These are phyloP conservation scores for Ammodramus savannarum DNA, from an alignment of 2,113 vertebrate species.

Conservation along the genomic window DNA sequence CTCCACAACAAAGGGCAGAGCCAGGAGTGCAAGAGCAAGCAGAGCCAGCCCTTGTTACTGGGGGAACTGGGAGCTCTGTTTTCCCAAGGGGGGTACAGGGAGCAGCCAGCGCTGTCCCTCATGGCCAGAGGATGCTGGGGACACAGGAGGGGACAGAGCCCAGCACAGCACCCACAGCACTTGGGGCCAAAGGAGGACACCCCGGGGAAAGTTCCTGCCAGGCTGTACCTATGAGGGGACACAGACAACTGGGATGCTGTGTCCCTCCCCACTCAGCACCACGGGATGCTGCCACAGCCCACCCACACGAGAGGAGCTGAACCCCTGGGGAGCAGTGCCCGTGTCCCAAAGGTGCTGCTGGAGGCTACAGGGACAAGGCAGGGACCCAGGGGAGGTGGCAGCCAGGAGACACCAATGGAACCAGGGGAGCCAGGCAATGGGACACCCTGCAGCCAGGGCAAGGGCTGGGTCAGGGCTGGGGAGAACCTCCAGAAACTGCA, in stretches of 20 bases:
- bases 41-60: not conserved
- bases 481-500: not conserved
- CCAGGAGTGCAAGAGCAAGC: not conserved
- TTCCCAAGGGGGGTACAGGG: not conserved
- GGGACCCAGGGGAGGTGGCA: accelerated
- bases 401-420: accelerated
- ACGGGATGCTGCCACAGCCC: not conserved
- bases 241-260: accelerated
- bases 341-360: accelerated
- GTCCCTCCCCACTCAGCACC: not conserved
- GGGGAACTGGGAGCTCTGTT: not conserved
- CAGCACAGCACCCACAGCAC: accelerated
- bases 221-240: accelerated
- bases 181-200: accelerated
- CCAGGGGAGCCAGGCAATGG: accelerated
- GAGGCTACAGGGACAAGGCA: accelerated
- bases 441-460: not conserved
- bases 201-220: not conserved
- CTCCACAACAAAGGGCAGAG: not conserved
- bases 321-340: accelerated
- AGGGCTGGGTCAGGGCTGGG: not conserved
- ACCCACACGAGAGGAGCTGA: accelerated
- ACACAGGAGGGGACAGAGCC: not conserved
- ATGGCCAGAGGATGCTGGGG: not conserved
- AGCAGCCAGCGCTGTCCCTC: not conserved